Percentiles rank a stretch among this genome's conserved stretches.
phyloP scores from a whole-genome alignment of 1,140 invertebrate species.

The Camponotus vicinus region DNA sequence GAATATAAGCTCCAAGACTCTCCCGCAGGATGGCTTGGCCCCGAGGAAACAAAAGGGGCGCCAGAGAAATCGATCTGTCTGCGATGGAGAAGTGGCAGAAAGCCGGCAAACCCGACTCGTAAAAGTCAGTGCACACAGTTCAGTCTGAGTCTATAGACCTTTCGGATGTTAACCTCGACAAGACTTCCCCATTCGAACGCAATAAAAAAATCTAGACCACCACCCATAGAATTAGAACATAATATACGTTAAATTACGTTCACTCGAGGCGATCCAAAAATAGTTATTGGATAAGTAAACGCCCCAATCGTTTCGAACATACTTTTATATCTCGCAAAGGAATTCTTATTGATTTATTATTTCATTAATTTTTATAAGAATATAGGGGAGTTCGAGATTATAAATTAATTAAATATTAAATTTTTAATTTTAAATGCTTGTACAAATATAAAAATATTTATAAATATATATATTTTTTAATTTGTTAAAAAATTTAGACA shows the following conservation, averaged over 20 bases:
- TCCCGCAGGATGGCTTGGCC: constrained; percentile 20
- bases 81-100: constrained; percentile 60
- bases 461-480: neutral
- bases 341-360: neutral
- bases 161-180: constrained; percentile 44
- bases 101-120: constrained; percentile 39
- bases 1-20: constrained; percentile 6
- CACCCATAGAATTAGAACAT: constrained; percentile 26
- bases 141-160: constrained; percentile 26
- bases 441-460: neutral
- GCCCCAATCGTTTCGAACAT: neutral
- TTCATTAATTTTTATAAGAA: neutral
- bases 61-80: constrained; percentile 81
- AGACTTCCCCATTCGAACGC: neutral
- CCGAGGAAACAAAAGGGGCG: constrained; percentile 70
- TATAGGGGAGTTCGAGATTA: too few species aligned
- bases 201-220: constrained; percentile 48
- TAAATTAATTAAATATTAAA: constrained; percentile 5
- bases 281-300: neutral
- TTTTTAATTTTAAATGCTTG: neutral
- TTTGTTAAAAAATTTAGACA: neutral
- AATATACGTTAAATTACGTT: neutral
- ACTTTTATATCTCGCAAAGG: neutral
- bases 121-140: constrained; percentile 48
- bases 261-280: neutral